Conservation (phyloP, 2,113 vertebrate species). For the Rhinopomastus cyanomelas region DNA sequence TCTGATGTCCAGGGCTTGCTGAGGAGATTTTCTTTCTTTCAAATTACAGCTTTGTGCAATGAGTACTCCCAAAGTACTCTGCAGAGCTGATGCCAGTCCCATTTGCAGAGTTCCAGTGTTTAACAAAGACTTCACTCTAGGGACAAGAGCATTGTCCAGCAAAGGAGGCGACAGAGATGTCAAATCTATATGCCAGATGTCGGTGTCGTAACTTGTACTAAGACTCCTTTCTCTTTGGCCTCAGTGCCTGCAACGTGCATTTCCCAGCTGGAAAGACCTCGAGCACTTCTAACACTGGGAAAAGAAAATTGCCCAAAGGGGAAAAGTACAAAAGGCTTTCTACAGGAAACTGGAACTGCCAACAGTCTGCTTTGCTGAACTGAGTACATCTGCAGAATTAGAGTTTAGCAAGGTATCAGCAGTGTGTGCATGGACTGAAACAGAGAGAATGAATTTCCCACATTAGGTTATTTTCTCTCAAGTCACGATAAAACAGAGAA, state of each 20-base stretch:
- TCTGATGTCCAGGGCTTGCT: not conserved
- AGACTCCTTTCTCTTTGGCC: constrained; percentile 43
- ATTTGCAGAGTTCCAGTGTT: not conserved
- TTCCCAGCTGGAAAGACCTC: constrained; percentile 56
- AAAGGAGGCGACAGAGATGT: constrained; percentile 25
- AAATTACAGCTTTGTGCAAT: not conserved
- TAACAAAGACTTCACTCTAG: constrained; percentile 53
- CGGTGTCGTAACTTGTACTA: not conserved
- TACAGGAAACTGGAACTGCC: constrained; percentile 59
- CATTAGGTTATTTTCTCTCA: not conserved
- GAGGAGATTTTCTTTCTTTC: not conserved
- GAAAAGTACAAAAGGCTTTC: constrained; percentile 65
- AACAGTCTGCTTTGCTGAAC: constrained; percentile 37
- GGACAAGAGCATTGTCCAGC: constrained; percentile 49
- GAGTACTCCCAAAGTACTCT: not conserved
- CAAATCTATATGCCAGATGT: constrained; percentile 68
- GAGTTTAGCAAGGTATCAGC: constrained; percentile 10
- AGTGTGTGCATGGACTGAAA: not conserved
- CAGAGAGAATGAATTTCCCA: not conserved
- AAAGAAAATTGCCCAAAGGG: constrained; percentile 47
- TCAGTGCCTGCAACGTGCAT: not conserved
- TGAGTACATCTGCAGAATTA: not conserved
- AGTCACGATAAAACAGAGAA: not conserved
- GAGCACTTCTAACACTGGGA: constrained; percentile 11
- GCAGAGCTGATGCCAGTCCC: constrained; percentile 18